Percentiles rank a stretch among this genome's conserved stretches.
Conservation (phyloP, 2,113 vertebrate species). For the Carollia perspicillata region DNA sequence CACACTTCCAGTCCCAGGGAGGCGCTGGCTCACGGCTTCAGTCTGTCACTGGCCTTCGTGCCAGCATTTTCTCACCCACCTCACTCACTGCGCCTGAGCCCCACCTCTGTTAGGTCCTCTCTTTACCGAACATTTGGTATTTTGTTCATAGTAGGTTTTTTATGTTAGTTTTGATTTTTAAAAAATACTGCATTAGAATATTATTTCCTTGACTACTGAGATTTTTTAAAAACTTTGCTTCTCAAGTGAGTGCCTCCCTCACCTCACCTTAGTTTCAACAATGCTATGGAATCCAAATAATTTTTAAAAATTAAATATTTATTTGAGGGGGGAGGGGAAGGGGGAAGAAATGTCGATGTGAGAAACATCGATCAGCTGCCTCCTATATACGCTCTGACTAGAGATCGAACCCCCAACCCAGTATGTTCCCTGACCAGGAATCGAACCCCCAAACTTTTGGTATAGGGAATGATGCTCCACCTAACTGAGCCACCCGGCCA, state of each 20-base stretch:
- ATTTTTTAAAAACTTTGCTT: background rate
- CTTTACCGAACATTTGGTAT: background rate
- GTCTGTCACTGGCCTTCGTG: background rate
- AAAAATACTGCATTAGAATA: background rate
- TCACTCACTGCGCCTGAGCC: background rate
- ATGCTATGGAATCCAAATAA: background rate
- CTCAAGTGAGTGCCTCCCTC: background rate
- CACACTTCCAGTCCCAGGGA: background rate
- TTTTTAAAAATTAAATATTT: background rate
- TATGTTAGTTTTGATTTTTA: background rate
- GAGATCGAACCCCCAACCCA: no score
- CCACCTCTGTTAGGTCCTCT: background rate
- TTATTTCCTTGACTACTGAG: background rate
- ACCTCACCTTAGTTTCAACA: background rate
- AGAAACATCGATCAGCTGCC: no score
- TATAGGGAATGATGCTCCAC: no score
- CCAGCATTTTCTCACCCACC: accelerated
- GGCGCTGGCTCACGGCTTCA: accelerated
- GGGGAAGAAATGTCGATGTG: no score
- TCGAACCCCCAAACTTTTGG: no score
- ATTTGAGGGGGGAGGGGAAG: no score
- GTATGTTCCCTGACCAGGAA: no score
- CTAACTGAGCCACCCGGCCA: no score
- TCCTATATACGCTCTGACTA: no score
- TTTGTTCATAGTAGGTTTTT: background rate